Conservation (phyloP, 2,888 invertebrate species). For the Ormyrus labotus region DNA sequence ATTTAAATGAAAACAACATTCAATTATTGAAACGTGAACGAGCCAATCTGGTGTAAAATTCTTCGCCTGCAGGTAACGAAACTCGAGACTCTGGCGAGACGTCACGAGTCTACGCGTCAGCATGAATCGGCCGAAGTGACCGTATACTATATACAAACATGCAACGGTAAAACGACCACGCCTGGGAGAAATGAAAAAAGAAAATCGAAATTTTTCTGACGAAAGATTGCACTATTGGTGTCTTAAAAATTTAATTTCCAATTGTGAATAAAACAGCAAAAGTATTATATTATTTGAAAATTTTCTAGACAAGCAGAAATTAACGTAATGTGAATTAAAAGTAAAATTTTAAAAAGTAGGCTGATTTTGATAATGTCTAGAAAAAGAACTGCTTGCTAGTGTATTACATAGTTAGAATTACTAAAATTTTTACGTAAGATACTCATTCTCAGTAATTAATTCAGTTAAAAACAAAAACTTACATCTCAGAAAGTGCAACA, state of each 20-base stretch:
- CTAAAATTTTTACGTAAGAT: too few species aligned
- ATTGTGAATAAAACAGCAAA: too few species aligned
- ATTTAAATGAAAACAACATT: conserved; percentile 56
- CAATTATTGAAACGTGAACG: conserved; percentile 56
- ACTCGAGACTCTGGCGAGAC: neutral
- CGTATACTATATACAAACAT: neutral
- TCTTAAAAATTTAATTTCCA: too few species aligned
- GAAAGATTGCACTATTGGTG: neutral
- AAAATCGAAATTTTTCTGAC: neutral
- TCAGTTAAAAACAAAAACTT: neutral
- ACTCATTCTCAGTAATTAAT: neutral
- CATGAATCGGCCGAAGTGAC: conserved; percentile 41
- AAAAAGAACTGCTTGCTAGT: too few species aligned
- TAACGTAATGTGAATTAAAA: too few species aligned
- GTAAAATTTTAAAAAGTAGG: too few species aligned
- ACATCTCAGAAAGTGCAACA: too few species aligned
- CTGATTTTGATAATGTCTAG: too few species aligned
- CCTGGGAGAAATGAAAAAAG: conserved; percentile 4
- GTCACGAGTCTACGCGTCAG: conserved; percentile 23
- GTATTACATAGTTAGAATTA: too few species aligned
- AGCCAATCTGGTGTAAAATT: conserved; percentile 54
- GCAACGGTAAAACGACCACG: conserved; percentile 33
- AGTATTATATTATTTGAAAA: too few species aligned
- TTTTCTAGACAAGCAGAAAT: too few species aligned
- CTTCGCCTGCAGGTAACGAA: conserved; percentile 46